A percentile compares a stretch with the other conserved stretches of the same genome.
Conservation (phyloP, 1,140 invertebrate species). For the Caerostris darwini region DNA sequence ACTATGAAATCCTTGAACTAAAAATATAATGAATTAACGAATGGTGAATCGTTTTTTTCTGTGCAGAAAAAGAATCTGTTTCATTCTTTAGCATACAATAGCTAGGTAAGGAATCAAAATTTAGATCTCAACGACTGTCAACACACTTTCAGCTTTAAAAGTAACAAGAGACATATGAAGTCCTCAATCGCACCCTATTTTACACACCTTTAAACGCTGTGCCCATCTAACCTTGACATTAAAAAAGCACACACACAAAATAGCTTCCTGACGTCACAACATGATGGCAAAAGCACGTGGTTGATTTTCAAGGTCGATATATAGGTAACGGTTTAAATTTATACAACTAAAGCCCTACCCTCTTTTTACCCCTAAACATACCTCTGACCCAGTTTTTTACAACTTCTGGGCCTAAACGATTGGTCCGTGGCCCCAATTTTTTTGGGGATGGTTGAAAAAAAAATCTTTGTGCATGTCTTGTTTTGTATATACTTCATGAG, state of each 20-base stretch:
- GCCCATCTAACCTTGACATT: slow-evolving; percentile 58
- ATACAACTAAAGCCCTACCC: background rate
- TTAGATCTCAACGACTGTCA: background rate
- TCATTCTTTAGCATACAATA: too few relatives aligned
- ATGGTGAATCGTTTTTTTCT: too few relatives aligned
- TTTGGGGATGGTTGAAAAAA: background rate
- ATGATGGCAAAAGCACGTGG: background rate
- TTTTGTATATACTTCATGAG: slow-evolving; percentile 22
- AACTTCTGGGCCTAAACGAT: slow-evolving; percentile 27
- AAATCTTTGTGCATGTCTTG: slow-evolving; percentile 39
- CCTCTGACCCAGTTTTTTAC: slow-evolving; percentile 63
- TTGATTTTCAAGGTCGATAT: slow-evolving; percentile 59
- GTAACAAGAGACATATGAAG: background rate
- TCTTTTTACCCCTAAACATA: slow-evolving; percentile 4
- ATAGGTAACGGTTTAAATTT: slow-evolving; percentile 64
- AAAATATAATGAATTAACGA: too few relatives aligned
- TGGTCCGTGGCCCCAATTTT: slow-evolving; percentile 45
- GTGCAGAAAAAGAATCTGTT: too few relatives aligned
- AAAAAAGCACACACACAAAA: slow-evolving; percentile 34
- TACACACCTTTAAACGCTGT: slow-evolving; percentile 21
- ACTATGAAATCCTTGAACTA: too few relatives aligned
- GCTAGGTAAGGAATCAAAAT: too few relatives aligned
- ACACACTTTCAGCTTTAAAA: background rate
- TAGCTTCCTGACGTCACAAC: slow-evolving; percentile 41
- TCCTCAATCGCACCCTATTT: background rate